A percentile compares a stretch with the other conserved stretches of the same genome.
Conservation (phyloP, 2,797 vertebrate species). For the Otolemur crassicaudatus region DNA sequence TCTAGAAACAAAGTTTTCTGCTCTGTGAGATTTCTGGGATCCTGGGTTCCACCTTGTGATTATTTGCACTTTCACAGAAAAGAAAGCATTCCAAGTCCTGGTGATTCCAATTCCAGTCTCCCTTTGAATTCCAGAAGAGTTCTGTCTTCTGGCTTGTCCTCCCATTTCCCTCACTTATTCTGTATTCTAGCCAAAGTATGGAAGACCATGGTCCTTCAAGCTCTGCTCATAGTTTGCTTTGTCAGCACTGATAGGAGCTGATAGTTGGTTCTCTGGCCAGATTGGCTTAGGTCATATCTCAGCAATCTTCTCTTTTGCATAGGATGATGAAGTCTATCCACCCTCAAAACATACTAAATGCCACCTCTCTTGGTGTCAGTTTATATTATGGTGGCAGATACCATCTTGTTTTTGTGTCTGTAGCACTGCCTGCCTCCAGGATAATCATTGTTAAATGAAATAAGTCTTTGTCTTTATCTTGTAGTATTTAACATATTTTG, state of each 20-base stretch:
- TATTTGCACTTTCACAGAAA: background rate
- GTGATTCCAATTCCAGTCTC: background rate
- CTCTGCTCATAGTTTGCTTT: background rate
- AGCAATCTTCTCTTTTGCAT: background rate
- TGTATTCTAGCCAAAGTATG: background rate
- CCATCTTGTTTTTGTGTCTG: background rate
- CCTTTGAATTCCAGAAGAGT: background rate
- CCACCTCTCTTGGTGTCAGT: slow-evolving; percentile 2
- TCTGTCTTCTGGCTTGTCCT: background rate
- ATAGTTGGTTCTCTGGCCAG: background rate
- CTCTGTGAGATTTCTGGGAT: background rate
- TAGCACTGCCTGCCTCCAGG: background rate
- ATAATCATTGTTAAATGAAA: background rate
- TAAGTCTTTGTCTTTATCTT: slow-evolving; percentile 10
- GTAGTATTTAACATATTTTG: background rate
- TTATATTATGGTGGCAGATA: slow-evolving; percentile 25
- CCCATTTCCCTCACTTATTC: background rate
- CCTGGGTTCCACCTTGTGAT: background rate
- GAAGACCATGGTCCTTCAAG: background rate
- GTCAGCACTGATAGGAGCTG: background rate
- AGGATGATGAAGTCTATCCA: background rate
- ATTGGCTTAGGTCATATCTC: background rate
- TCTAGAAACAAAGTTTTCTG: background rate
- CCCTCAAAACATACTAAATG: background rate
- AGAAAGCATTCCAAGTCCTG: background rate